Percentiles rank a stretch among this genome's conserved stretches.
Conservation (phyloP, 1,140 invertebrate species). For the Drosophila sproati region DNA sequence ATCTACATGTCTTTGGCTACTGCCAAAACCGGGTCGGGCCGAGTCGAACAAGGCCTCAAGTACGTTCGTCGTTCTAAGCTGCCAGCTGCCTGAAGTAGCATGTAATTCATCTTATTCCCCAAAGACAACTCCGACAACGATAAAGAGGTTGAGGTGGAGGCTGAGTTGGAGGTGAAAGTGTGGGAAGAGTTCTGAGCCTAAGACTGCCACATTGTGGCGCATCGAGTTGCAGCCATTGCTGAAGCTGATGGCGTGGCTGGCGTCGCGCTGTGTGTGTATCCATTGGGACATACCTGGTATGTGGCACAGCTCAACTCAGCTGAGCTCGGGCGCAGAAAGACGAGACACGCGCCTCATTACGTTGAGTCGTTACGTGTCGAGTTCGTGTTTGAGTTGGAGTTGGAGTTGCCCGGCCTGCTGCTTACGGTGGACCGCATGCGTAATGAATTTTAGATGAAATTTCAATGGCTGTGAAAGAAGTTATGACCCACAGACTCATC, state of each 20-base stretch:
- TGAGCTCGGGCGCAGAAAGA: slow-evolving; percentile 14
- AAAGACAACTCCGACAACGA: slow-evolving; percentile 58
- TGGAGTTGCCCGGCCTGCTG: neutral
- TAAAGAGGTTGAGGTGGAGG: slow-evolving; percentile 12
- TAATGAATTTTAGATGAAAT: slow-evolving; percentile 80
- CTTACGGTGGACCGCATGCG: slow-evolving; percentile 46
- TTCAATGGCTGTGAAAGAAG: slow-evolving; percentile 60
- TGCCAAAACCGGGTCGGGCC: neutral
- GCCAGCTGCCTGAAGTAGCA: slow-evolving; percentile 67
- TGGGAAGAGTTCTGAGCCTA: too few species aligned
- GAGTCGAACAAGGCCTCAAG: slow-evolving; percentile 16
- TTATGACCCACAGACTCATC: slow-evolving; percentile 53
- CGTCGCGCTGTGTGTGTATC: slow-evolving; percentile 74
- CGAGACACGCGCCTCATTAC: slow-evolving; percentile 74
- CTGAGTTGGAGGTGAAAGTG: too few species aligned
- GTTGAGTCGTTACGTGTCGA: slow-evolving; percentile 62
- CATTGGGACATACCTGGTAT: slow-evolving; percentile 80
- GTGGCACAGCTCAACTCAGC: slow-evolving; percentile 38
- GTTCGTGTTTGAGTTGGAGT: slow-evolving; percentile 16
- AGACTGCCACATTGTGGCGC: neutral
- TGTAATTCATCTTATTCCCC: slow-evolving; percentile 83
- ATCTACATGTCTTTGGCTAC: slow-evolving; percentile 62
- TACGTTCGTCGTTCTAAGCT: slow-evolving; percentile 38
- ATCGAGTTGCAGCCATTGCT: slow-evolving; percentile 17
- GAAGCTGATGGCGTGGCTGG: slow-evolving; percentile 62